Evolutionary conservation across 2,888 invertebrate genomes (phyloP).

Genomic region (Margaritifera margaritifera): DNA sequence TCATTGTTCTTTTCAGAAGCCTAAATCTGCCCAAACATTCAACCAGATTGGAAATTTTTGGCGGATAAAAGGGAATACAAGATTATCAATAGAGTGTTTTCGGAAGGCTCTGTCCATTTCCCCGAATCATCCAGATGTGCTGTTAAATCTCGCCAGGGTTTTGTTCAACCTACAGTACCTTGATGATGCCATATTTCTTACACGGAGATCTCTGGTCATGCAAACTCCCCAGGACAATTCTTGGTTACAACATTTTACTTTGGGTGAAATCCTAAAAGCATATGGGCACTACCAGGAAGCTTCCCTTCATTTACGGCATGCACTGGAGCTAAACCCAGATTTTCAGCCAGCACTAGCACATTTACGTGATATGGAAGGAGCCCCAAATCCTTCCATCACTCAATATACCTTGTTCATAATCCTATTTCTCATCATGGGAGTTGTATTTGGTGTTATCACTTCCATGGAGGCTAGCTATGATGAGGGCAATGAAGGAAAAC

Average conservation of each 20-base stretch:
- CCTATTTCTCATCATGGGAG: conserved; percentile 84
- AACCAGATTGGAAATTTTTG: conserved; percentile 94
- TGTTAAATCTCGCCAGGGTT: conserved; percentile 88
- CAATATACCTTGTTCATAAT: conserved; percentile 91
- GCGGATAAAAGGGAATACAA: conserved; percentile 90
- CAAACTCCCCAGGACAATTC: conserved; percentile 89
- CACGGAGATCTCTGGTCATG: conserved; percentile 87
- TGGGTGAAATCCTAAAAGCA: conserved; percentile 92
- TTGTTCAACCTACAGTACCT: conserved; percentile 89
- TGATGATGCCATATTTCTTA: conserved; percentile 91
- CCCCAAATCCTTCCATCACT: conserved; percentile 86
- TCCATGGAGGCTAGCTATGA: conserved; percentile 78
- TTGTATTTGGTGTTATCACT: conserved; percentile 86
- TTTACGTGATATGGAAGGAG: conserved; percentile 85
- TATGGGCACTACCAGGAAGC: conserved; percentile 93
- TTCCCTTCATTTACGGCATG: conserved; percentile 85
- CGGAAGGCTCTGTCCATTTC: conserved; percentile 86
- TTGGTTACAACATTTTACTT: conserved; percentile 93
- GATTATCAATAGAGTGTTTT: conserved; percentile 91
- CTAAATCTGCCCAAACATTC: conserved; percentile 85
- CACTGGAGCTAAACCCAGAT: conserved; percentile 87
- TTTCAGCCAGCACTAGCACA: conserved; percentile 87
- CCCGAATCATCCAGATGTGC: conserved; percentile 89
- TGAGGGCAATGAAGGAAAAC: conserved; percentile 74
- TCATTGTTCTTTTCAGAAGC: conserved; percentile 58